These are phyloP conservation scores for Xenops minutus DNA, from an alignment of 2,797 vertebrate genomes.

Conservation along the genomic window DNA sequence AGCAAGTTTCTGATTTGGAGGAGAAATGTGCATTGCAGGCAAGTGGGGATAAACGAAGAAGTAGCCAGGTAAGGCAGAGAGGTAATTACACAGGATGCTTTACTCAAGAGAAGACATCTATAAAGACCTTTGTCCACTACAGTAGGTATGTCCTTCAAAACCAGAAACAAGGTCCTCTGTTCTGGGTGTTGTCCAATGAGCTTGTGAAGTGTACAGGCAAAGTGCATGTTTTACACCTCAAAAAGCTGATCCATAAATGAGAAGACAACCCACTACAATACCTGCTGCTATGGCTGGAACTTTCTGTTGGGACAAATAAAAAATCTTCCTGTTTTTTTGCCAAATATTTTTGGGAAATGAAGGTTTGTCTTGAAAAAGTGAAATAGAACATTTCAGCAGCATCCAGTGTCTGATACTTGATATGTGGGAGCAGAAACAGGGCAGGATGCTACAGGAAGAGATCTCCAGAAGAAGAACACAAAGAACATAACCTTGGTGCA, in stretches of 20 bases:
- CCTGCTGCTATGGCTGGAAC: neutral
- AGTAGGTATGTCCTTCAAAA: neutral
- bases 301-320: neutral
- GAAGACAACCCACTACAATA: neutral
- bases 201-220: neutral
- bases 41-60: neutral
- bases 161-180: neutral
- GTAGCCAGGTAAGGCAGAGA: accelerated
- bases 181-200: neutral
- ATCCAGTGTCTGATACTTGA: neutral
- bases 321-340: neutral
- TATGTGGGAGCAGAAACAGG: neutral
- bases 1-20: neutral
- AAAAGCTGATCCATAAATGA: neutral
- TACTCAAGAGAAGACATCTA: neutral
- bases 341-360: neutral
- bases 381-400: neutral
- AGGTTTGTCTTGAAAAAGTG: neutral
- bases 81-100: neutral
- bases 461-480: neutral
- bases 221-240: neutral
- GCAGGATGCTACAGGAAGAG: neutral
- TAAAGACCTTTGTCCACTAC: neutral
- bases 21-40: neutral
- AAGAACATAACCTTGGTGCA: neutral